These are phyloP conservation scores for Ditula angustiorana DNA, from an alignment of 2,888 invertebrate species.

Conservation along the genomic window DNA sequence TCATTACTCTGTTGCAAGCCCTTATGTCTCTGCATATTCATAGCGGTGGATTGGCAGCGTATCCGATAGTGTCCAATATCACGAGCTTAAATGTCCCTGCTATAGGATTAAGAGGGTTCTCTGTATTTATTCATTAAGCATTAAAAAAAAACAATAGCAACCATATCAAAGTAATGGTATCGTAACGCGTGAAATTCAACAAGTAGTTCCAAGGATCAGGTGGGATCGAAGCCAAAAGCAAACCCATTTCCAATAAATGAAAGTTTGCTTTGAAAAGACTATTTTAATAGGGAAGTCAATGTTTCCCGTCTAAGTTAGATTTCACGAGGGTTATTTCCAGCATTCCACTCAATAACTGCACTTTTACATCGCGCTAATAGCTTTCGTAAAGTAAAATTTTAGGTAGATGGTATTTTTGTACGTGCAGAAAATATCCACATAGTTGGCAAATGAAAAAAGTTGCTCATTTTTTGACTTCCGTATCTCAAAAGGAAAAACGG, in stretches of 20 bases:
- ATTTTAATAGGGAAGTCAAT: not conserved
- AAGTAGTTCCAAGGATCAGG: not conserved
- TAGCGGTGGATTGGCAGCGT: conserved; percentile 11
- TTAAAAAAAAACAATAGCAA: too few species aligned
- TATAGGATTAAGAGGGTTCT: not conserved
- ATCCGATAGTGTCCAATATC: conserved; percentile 1
- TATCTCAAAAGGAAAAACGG: too few species aligned
- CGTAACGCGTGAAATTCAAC: too few species aligned
- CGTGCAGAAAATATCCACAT: not conserved
- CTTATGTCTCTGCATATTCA: conserved; percentile 30
- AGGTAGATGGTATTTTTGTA: not conserved
- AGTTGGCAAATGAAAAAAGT: too few species aligned
- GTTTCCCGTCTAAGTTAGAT: not conserved
- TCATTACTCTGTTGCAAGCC: not conserved
- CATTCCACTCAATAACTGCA: not conserved
- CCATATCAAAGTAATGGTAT: too few species aligned
- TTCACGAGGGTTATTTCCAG: not conserved
- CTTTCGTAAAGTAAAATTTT: not conserved
- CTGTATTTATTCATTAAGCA: not conserved
- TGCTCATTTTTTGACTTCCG: not conserved
- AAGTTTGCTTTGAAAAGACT: not conserved
- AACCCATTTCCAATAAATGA: not conserved
- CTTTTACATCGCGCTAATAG: conserved; percentile 3
- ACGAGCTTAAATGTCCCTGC: not conserved
- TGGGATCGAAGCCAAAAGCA: too few species aligned